phyloP scores from a whole-genome alignment of 1,140 invertebrate species.

The Diorhabda sublineata region DNA sequence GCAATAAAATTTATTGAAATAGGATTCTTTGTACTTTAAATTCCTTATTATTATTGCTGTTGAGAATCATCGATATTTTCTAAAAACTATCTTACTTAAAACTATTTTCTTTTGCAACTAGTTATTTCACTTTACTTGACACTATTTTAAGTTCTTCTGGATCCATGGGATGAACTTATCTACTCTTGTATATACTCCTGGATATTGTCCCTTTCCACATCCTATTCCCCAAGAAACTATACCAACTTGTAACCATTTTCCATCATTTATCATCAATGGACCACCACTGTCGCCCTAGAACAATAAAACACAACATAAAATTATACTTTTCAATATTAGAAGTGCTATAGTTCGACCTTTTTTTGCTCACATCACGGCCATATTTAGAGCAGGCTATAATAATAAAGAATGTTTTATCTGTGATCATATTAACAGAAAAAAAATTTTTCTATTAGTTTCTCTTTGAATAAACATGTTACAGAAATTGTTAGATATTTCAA shows the following conservation, averaged over 20 bases:
- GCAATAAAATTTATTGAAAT: too few relatives aligned
- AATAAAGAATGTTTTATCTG: too few relatives aligned
- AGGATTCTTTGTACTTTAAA: too few relatives aligned
- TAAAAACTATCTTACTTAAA: neutral
- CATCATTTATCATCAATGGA: slow-evolving; percentile 77
- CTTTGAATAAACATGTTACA: too few relatives aligned
- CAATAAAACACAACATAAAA: neutral
- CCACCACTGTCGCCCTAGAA: slow-evolving; percentile 87
- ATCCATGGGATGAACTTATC: slow-evolving; percentile 77
- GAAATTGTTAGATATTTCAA: too few relatives aligned
- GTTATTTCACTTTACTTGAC: neutral
- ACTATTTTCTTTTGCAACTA: neutral
- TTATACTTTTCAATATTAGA: too few relatives aligned
- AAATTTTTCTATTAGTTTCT: too few relatives aligned
- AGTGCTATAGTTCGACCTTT: too few relatives aligned
- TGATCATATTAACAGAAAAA: too few relatives aligned
- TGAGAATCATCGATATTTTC: neutral
- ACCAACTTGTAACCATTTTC: slow-evolving; percentile 78
- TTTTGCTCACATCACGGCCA: too few relatives aligned
- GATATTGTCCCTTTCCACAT: slow-evolving; percentile 85
- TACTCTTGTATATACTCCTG: slow-evolving; percentile 80
- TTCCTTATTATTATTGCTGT: too few relatives aligned
- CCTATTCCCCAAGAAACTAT: slow-evolving; percentile 92
- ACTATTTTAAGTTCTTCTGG: slow-evolving; percentile 60
- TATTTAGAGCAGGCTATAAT: too few relatives aligned